Conservation (phyloP, 2,797 vertebrate species). For the Muscicapa comitata region DNA sequence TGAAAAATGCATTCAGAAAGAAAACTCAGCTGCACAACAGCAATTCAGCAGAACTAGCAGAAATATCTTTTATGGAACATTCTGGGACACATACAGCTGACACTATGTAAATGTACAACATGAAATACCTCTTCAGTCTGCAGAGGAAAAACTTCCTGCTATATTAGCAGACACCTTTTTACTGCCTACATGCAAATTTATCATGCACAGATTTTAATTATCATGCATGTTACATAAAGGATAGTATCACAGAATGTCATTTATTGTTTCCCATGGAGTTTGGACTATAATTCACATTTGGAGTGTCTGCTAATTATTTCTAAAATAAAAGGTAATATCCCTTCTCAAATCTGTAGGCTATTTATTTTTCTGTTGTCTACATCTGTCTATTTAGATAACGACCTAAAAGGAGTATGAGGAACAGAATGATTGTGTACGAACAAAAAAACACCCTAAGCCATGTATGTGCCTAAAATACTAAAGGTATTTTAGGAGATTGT, state of each 20-base stretch:
- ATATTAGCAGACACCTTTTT: background rate
- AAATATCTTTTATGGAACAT: background rate
- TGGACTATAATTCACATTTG: background rate
- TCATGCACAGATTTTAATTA: background rate
- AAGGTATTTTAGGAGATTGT: background rate
- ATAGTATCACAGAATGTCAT: background rate
- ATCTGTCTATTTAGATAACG: background rate
- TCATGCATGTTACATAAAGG: background rate
- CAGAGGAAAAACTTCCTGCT: background rate
- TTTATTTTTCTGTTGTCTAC: background rate
- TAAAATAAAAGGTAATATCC: background rate
- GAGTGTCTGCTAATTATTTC: background rate
- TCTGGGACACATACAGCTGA: background rate
- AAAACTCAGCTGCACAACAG: background rate
- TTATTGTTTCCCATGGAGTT: background rate
- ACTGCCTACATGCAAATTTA: background rate
- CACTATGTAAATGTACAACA: background rate
- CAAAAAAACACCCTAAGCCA: background rate
- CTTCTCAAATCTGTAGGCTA: background rate
- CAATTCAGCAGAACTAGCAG: background rate
- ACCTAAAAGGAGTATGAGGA: background rate
- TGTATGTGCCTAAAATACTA: background rate
- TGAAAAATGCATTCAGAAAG: background rate
- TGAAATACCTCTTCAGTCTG: background rate
- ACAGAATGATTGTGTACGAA: background rate